Base-by-base conservation (phyloP, 1,140 invertebrate species). In the Pseudomyrmex cubaensis region DNA sequence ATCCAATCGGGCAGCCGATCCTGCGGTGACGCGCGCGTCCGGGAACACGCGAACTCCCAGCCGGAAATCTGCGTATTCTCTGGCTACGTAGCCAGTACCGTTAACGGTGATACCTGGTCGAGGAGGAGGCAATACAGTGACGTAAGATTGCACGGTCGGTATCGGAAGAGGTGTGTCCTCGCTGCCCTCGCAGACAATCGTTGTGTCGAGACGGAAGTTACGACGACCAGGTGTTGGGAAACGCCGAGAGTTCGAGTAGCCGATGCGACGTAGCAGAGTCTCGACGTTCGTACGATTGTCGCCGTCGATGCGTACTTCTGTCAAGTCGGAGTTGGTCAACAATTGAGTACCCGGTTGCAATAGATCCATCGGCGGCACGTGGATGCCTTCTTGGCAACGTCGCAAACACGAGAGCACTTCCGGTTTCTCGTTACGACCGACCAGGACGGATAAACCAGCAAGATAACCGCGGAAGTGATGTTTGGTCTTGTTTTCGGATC, bases 191-290 rank as follows among this genome's bases (percentile, higher is more conserved):
- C 94, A 97, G 88, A 96, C 96, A 72, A 98, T 96, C 56, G 96
- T 96, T 0, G 97, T 98, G 50, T 96, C 96, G 9, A 99, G 94
- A 84, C 97, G 96, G 87, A 99, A 96, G 91, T 98, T 98, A 20
- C 98, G 95, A 10, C 98, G 94, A 1, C 98, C 99, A 2, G 98
- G 98, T 1, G 98, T 99, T 0, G 99, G 98, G 94, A 97, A 98
- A 85, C 97, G 96, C 70, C 98, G 95, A 1, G 96, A 96, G 93
- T 99, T 99, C 3, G 97, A 97, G 92, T 99, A 99, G 20, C 98
- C 97, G 82, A 99, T 96, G 90, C 98, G 97, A 20, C 97, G 96
- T 72, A 99, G 95, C 3, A 99, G 92, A 2, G 96, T 97, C 93
- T 99, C 98, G 64, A 99, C 96, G 91, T 99, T 98, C 7, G 97